These are phyloP conservation scores for Hirundichthys speculiger DNA, from an alignment of 2,113 vertebrate genomes.

Conservation along the genomic window DNA sequence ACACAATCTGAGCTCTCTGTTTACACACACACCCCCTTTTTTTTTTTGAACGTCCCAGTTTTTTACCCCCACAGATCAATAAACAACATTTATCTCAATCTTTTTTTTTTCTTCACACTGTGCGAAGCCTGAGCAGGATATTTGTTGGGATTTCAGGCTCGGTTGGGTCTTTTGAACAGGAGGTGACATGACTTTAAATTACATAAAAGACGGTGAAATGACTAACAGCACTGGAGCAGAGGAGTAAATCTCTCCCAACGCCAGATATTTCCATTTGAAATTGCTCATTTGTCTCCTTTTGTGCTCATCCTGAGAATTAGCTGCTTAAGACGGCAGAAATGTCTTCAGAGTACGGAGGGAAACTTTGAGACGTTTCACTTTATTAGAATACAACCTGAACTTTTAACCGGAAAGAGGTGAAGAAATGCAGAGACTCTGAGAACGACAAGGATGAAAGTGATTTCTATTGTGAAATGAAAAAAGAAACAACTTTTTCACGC, in stretches of 20 bases:
- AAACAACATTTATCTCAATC: background rate
- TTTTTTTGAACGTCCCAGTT: background rate
- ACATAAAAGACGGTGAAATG: background rate
- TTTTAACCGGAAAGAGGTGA: too few species aligned
- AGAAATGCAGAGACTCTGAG: too few species aligned
- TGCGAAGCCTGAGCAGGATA: background rate
- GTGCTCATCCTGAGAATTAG: too few species aligned
- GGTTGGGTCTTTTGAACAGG: background rate
- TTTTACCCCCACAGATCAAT: constrained; percentile 6
- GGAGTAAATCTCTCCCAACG: background rate
- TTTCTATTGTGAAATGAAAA: too few species aligned
- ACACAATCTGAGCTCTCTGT: background rate
- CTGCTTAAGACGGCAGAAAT: too few species aligned
- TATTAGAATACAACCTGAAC: too few species aligned
- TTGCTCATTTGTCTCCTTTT: background rate
- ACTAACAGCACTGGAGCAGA: background rate
- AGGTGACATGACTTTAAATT: constrained; percentile 13
- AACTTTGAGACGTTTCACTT: too few species aligned
- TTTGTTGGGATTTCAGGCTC: constrained; percentile 5
- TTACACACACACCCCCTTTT: background rate
- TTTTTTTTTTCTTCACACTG: background rate
- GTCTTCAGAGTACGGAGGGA: too few species aligned
- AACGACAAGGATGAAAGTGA: too few species aligned
- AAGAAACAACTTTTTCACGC: too few species aligned
- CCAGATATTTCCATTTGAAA: constrained; percentile 13